Conservation (phyloP, 2,797 vertebrate genomes). For the Sciaenops ocellatus region DNA sequence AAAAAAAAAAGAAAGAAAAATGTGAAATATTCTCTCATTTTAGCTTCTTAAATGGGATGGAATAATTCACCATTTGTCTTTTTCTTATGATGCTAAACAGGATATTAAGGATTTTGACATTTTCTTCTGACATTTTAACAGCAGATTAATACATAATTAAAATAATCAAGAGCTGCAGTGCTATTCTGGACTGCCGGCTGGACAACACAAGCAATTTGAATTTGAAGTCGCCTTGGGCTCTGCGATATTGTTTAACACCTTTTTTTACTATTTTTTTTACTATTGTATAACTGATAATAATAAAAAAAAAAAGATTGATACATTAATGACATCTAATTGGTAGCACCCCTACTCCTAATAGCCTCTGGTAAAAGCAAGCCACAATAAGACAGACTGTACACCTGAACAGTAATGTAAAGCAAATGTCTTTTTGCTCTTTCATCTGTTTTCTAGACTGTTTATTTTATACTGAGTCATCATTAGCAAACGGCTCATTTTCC, state of each 20-base stretch:
- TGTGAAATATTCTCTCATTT: neutral
- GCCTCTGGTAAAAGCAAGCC: neutral
- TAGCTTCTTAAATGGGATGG: neutral
- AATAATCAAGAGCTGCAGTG: neutral
- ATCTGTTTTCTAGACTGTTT: neutral
- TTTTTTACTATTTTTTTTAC: neutral
- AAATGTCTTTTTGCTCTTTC: neutral
- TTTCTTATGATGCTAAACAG: neutral
- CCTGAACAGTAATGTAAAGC: neutral
- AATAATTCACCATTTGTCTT: neutral
- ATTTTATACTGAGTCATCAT: neutral
- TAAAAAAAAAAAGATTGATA: neutral
- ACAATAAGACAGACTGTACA: neutral
- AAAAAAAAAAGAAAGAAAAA: neutral
- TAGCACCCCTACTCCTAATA: neutral
- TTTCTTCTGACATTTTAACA: constrained; percentile 1
- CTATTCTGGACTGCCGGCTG: neutral
- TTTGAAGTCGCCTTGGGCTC: neutral
- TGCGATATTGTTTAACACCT: neutral
- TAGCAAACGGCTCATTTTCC: constrained; percentile 2
- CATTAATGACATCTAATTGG: neutral
- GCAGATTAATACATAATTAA: neutral
- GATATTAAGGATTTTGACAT: neutral
- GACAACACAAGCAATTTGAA: neutral
- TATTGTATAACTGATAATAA: neutral